phyloP scores from a whole-genome alignment of 2,797 vertebrate species.

The Crax fasciolata region DNA sequence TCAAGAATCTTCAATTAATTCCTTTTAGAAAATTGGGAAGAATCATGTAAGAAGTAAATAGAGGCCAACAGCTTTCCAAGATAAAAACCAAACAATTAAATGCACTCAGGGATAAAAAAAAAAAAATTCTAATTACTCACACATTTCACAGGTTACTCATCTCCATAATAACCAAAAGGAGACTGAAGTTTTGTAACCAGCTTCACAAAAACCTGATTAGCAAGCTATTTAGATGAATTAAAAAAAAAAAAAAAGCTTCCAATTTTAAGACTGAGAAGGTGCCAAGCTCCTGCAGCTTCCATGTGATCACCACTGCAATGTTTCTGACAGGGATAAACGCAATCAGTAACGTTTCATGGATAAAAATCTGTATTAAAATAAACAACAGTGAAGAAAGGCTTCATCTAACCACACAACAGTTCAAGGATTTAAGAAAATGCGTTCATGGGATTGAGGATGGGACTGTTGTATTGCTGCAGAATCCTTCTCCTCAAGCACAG shows the following conservation, averaged over 20 bases:
- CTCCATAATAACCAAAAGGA: neutral
- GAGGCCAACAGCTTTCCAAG: neutral
- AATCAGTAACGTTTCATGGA: neutral
- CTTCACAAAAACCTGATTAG: too few species aligned
- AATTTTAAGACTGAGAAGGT: neutral
- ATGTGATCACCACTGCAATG: neutral
- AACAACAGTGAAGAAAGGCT: neutral
- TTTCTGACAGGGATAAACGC: neutral
- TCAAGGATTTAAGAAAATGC: neutral
- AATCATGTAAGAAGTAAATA: neutral
- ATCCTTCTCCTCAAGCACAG: neutral
- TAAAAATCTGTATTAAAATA: too few species aligned
- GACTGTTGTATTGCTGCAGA: neutral
- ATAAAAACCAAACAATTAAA: neutral
- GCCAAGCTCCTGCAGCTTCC: neutral
- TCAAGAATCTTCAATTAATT: neutral
- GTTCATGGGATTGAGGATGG: neutral
- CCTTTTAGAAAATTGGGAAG: neutral
- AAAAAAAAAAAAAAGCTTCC: too few species aligned
- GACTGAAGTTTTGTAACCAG: neutral
- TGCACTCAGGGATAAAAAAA: neutral
- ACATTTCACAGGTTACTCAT: neutral
- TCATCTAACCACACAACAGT: neutral
- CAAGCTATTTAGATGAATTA: too few species aligned
- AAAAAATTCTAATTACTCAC: neutral